Evolutionary conservation across 2,888 invertebrate genomes (phyloP), one percentile per base, ranked within the genome.

Genomic region (Neoaliturus tenellus): DNA sequence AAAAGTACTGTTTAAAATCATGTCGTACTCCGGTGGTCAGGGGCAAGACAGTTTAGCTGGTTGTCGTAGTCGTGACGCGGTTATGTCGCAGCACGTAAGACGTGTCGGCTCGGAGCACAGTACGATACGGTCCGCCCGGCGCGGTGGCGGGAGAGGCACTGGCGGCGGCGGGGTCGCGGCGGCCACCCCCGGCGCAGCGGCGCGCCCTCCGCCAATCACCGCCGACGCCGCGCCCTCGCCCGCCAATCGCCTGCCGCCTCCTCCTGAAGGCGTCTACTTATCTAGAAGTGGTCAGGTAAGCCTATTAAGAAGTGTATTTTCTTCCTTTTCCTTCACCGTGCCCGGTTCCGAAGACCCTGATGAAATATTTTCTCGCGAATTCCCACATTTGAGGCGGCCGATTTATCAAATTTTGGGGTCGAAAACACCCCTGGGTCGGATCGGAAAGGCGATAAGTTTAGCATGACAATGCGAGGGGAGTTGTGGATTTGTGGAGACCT

Each of bases 201-300:
- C 35, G 39, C 71, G 62, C 28, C 62, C 0, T 6, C 41, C 5
- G 14, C 71, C 71, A 71, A 71, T 39, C 71, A 39, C 69, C 2
- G 39, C 0, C 39, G 39, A 12, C 5, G 6, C 12, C 6, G 23
- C 39, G 39, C 41, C 35, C 25, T n/a, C 41, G 23, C 6, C 71
- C 33, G 3, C 71, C 71, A 71, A 71, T 71, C 25, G 23, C 71
- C 10, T 23, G 10, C 10, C 39, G 10, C 12, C 71, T 71, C 39
- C 39, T 71, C 71, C n/a, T 14, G 71, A 41, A 71, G 71, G 71
- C 71, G 71, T 71, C 71, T 71, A 71, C 71, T 71, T 71, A 71
- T 35, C 71, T 41, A 71, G 71, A 71, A 71, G 71, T 71, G 71
- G 71, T 71, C 71, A 71, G 71, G 71, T 71, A 71, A 71, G 71